Evolutionary conservation across 1,140 invertebrate species (phyloP).

Genomic region (Drosophila truncata): DNA sequence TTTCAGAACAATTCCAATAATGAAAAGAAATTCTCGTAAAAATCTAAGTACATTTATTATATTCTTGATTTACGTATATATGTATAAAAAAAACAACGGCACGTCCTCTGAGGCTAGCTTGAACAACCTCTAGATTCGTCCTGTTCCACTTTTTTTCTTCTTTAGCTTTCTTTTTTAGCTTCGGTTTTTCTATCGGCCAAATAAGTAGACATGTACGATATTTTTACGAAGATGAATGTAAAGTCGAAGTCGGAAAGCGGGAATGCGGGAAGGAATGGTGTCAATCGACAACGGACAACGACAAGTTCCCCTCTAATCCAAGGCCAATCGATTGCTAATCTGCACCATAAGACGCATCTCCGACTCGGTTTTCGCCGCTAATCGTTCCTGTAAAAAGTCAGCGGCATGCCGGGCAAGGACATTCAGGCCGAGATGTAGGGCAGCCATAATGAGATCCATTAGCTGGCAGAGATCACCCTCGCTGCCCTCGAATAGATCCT

Average conservation of each 20-base stretch:
- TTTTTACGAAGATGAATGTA: background rate
- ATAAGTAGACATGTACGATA: background rate
- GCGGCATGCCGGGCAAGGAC: constrained; percentile 14
- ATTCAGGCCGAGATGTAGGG: constrained; percentile 39
- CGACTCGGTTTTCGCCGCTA: constrained; percentile 7
- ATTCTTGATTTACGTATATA: background rate
- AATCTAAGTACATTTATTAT: constrained; percentile 5
- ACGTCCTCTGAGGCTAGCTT: background rate
- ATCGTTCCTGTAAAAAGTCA: constrained; percentile 21
- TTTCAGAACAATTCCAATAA: too few relatives aligned
- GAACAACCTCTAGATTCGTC: background rate
- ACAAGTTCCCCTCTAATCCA: background rate
- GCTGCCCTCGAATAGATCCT: constrained; percentile 5
- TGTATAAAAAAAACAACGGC: background rate
- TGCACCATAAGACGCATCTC: background rate
- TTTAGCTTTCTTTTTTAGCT: background rate
- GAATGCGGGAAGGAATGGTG: background rate
- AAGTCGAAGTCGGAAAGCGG: background rate
- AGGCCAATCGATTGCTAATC: constrained; percentile 1
- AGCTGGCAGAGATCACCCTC: constrained; percentile 29
- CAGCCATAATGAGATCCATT: constrained; percentile 42
- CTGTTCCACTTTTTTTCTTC: background rate
- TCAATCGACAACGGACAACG: background rate
- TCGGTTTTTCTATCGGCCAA: constrained; percentile 1
- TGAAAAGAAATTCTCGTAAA: too few relatives aligned